Conservation (phyloP, 1,140 invertebrate genomes). For the Trachymyrmex cornetzi region DNA sequence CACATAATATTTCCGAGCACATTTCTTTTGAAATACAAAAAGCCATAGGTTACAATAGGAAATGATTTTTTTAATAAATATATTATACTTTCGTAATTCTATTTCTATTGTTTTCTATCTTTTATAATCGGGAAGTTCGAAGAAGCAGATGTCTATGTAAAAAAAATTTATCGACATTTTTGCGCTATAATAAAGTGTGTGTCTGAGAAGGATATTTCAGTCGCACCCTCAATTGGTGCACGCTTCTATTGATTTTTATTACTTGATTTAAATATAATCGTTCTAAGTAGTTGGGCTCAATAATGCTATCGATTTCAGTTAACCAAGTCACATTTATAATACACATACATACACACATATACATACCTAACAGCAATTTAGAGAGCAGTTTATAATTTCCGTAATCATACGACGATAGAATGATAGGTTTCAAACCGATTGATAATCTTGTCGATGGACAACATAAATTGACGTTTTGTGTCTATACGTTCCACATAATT, state of each 20-base stretch:
- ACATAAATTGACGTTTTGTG: background rate
- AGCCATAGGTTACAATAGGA: too few species aligned
- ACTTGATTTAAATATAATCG: conserved; percentile 28
- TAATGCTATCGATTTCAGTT: conserved; percentile 32
- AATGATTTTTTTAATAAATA: too few species aligned
- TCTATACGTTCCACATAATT: background rate
- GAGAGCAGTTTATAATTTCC: background rate
- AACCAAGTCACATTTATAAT: background rate
- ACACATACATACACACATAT: background rate
- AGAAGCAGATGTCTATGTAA: background rate
- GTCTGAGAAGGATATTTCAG: conserved; percentile 3
- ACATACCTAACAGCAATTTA: conserved; percentile 1
- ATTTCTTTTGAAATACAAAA: too few species aligned
- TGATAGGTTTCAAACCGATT: background rate
- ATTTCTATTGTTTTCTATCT: too few species aligned
- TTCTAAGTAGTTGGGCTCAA: conserved; percentile 11
- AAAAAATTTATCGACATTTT: conserved; percentile 12
- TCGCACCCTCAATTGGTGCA: conserved; percentile 13
- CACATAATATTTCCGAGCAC: too few species aligned
- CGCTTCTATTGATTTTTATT: conserved; percentile 39
- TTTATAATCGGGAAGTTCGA: background rate
- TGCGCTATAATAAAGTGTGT: conserved; percentile 23
- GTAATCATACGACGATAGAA: background rate
- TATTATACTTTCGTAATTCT: too few species aligned
- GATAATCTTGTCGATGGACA: background rate